These are phyloP conservation scores for Phalloptychus januarius DNA, from an alignment of 2,797 vertebrate genomes.

Conservation along the genomic window DNA sequence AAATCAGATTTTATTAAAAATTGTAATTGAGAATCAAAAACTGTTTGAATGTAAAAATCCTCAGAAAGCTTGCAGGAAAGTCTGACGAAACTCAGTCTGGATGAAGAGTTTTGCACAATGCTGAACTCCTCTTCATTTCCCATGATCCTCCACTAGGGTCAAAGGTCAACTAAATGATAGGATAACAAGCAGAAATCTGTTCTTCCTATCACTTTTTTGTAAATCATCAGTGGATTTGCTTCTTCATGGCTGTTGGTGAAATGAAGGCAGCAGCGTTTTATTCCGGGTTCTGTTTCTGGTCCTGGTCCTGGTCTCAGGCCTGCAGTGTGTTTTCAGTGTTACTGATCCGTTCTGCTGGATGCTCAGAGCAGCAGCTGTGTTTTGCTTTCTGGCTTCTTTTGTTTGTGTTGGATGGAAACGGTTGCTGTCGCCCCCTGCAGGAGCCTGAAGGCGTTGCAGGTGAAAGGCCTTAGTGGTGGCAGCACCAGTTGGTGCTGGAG, in stretches of 20 bases:
- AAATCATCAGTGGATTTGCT: background rate
- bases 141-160: background rate
- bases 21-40: too few species aligned
- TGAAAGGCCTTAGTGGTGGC: constrained; percentile 53
- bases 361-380: constrained; percentile 19
- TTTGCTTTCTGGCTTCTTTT: background rate
- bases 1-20: too few species aligned
- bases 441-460: constrained; percentile 40
- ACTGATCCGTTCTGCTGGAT: constrained; percentile 17
- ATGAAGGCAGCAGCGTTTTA: background rate
- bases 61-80: background rate
- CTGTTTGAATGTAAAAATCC: too few species aligned
- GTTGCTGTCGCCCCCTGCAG: background rate
- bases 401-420: constrained; percentile 2
- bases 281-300: background rate
- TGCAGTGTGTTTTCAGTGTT: constrained; percentile 22
- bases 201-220: background rate
- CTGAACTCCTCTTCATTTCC: background rate
- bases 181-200: background rate
- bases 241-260: background rate
- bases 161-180: background rate
- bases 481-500: constrained; percentile 23
- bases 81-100: background rate
- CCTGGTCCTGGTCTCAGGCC: background rate
- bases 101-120: background rate